Base-by-base conservation (phyloP, 2,888 invertebrate genomes). In the Tetropium fuscum region DNA sequence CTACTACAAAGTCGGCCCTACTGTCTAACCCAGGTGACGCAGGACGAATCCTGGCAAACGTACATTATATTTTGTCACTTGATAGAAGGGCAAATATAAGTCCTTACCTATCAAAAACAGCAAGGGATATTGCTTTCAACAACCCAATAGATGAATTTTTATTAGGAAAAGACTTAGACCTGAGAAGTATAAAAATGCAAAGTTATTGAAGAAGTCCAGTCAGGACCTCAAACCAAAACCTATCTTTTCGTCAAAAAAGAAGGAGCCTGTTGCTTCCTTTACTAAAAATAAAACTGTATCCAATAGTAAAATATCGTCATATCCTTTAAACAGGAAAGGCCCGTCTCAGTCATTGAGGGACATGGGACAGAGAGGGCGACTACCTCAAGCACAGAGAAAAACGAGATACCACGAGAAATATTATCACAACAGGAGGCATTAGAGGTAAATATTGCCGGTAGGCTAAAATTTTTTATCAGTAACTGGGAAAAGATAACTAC, bases 111-210 rank as follows among this genome's bases (percentile, higher is more conserved):
- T 47, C 47, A 30, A 32, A 47, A 15, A 10, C 47, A 8, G 13
- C 47, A 47, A 47, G 30, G 19, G 47, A 47, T n/a, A 47, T 27
- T n/a, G 30, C 13, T 18, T 47, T 27, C 20, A 47, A 13, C 19
- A 30, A 18, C 34, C 30, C 10, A 32, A 10, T 47, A 18, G 47
- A 47, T 34, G 16, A 16, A 3, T 32, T 27, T n/a, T 27, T 47
- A 13, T 16, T 47, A 3, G 47, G 47, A 13, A 47, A 47, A 13
- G 30, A 47, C 2, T 47, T 47, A 18, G 47, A 32, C n/a, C n/a
- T 27, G 32, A 15, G 16, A 47, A 47, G 16, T 47, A 47, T 8
- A 47, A 30, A 10, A 30, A 47, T 34, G 30, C 34, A 1, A 47
- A 30, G 19, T 2, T 47, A 8, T 8, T 47, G 1, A 19, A 47